phyloP scores from a whole-genome alignment of 2,888 invertebrate species.

The Slavum lentiscoides region DNA sequence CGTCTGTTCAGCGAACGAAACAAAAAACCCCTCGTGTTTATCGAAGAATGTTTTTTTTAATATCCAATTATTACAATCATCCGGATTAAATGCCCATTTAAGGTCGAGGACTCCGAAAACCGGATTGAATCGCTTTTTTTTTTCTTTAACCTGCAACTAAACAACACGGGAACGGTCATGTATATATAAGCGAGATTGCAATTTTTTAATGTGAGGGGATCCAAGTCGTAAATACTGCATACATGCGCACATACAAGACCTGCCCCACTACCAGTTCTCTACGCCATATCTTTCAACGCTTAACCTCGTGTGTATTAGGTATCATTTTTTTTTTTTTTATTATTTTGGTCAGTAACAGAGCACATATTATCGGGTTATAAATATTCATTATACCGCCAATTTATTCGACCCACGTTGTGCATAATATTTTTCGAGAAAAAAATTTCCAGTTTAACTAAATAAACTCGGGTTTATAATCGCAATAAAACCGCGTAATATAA shows the following conservation, averaged over 20 bases:
- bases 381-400: slow-evolving; percentile 42
- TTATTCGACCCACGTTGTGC: slow-evolving; percentile 39
- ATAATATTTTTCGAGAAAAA: slow-evolving; percentile 29
- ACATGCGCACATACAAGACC: no score
- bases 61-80: slow-evolving; percentile 45
- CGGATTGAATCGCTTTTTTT: slow-evolving; percentile 29
- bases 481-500: no score
- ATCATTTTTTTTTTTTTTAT: slow-evolving; percentile 9
- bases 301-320: neutral
- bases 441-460: no score
- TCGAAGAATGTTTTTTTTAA: slow-evolving; percentile 30
- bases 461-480: no score
- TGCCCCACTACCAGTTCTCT: slow-evolving; percentile 4
- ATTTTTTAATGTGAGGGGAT: neutral
- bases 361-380: slow-evolving; percentile 28
- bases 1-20: slow-evolving; percentile 12
- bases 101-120: slow-evolving; percentile 32
- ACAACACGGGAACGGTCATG: slow-evolving; percentile 2
- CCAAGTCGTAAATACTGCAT: neutral
- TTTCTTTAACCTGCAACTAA: neutral
- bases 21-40: neutral
- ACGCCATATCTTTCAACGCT: slow-evolving; percentile 10
- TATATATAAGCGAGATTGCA: neutral
- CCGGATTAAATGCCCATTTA: slow-evolving; percentile 40
- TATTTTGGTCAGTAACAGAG: neutral